Percentiles rank a stretch among this genome's conserved stretches.
These are phyloP conservation scores for Natator depressus DNA, from an alignment of 2,113 vertebrate species.

Conservation along the genomic window DNA sequence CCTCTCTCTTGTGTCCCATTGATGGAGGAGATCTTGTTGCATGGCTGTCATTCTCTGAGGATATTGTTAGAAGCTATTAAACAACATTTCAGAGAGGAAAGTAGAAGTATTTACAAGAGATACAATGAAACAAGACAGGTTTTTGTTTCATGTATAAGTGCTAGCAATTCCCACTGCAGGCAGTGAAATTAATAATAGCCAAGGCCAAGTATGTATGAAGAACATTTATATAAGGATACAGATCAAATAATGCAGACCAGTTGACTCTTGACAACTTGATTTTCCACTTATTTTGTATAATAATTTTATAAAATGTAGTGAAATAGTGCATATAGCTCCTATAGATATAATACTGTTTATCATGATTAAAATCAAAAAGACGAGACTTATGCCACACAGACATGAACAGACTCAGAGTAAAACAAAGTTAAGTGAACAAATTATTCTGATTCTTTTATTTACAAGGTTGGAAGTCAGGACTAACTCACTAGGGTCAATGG, in stretches of 20 bases:
- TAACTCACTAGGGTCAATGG: neutral
- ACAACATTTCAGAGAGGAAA: neutral
- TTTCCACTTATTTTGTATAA: neutral
- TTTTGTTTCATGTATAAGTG: neutral
- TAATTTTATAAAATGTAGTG: neutral
- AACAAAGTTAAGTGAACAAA: neutral
- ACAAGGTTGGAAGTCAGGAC: neutral
- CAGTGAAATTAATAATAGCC: neutral
- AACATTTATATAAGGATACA: rapidly evolving
- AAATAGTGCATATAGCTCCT: neutral
- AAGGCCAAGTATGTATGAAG: neutral
- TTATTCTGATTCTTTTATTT: neutral
- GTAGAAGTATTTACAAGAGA: neutral
- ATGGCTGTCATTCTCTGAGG: neutral
- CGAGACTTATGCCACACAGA: neutral
- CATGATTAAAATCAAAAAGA: neutral
- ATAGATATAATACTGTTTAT: neutral
- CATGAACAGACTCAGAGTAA: neutral
- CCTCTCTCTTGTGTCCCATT: neutral
- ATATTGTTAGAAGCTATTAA: neutral
- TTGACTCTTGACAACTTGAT: neutral
- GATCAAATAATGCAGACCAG: neutral
- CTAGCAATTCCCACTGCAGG: neutral
- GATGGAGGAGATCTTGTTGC: neutral
- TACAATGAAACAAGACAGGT: neutral